phyloP scores from a whole-genome alignment of 2,113 vertebrate genomes.

The Illadopsis cleaveri region DNA sequence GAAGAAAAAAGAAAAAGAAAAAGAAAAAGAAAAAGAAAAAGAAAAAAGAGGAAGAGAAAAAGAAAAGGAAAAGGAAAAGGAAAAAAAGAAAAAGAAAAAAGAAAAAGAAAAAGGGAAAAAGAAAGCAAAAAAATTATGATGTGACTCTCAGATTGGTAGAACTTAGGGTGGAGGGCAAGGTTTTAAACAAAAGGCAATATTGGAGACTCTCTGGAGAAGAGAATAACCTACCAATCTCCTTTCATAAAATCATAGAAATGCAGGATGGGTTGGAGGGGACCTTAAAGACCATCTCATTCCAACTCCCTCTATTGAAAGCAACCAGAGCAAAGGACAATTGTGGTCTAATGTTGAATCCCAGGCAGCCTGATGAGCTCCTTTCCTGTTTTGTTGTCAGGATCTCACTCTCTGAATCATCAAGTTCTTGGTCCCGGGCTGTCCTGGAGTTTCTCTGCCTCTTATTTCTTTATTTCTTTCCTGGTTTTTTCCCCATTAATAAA shows the following conservation, averaged over 20 bases:
- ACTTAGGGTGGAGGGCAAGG: neutral
- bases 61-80: neutral
- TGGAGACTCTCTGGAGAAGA: neutral
- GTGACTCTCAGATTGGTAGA: neutral
- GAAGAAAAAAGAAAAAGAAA: fast-evolving
- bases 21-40: neutral
- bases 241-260: neutral
- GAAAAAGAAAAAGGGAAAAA: neutral
- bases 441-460: neutral
- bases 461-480: neutral
- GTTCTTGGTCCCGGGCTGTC: fast-evolving
- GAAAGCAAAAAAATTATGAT: neutral
- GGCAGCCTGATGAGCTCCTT: neutral
- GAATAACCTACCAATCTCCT: neutral
- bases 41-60: neutral
- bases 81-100: neutral
- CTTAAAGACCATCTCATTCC: neutral
- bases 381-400: neutral
- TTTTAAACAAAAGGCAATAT: neutral
- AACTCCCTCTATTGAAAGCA: neutral
- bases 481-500: neutral
- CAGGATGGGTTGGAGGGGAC: neutral
- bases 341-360: neutral
- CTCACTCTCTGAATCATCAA: neutral
- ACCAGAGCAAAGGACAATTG: neutral